Evolutionary conservation across 92 coral and sea anemone species (phyloP).

Genomic region (Galaxea fascicularis): DNA sequence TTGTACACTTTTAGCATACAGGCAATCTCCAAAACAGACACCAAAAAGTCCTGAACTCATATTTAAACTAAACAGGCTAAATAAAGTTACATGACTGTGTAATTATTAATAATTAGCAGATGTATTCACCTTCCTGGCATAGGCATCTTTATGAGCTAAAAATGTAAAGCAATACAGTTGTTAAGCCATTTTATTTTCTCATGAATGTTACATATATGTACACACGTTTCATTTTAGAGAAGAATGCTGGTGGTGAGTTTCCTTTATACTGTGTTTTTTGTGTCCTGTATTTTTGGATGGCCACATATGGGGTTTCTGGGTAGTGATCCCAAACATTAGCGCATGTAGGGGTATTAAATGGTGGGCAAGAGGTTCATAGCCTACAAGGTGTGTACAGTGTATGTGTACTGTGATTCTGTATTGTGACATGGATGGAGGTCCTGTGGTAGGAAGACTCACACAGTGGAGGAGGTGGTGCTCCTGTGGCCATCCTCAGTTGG

Average conservation of each 20-base stretch:
- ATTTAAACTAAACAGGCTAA: no score
- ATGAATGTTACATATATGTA: background rate
- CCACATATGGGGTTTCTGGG: no score
- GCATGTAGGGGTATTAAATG: background rate
- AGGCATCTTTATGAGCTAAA: conserved; percentile 84
- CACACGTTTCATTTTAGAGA: background rate
- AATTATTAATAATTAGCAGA: background rate
- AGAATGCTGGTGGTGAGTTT: no score
- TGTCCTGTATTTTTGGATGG: no score
- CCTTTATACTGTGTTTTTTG: no score
- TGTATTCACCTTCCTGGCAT: conserved; percentile 82
- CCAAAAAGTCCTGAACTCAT: no score
- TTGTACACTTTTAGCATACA: no score
- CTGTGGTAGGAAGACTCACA: conserved; percentile 50
- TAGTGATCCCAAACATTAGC: no score
- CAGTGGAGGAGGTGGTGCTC: conserved; percentile 97
- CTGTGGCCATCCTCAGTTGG: conserved; percentile 97
- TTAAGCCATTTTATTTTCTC: background rate
- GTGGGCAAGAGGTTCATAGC: background rate
- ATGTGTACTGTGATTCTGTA: background rate
- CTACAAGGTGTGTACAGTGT: background rate
- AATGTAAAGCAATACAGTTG: background rate
- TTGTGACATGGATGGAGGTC: background rate
- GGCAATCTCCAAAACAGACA: no score
- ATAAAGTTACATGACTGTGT: no score